These are phyloP conservation scores for Esox masquinongy DNA, from an alignment of 2,797 vertebrate species.

Conservation along the genomic window DNA sequence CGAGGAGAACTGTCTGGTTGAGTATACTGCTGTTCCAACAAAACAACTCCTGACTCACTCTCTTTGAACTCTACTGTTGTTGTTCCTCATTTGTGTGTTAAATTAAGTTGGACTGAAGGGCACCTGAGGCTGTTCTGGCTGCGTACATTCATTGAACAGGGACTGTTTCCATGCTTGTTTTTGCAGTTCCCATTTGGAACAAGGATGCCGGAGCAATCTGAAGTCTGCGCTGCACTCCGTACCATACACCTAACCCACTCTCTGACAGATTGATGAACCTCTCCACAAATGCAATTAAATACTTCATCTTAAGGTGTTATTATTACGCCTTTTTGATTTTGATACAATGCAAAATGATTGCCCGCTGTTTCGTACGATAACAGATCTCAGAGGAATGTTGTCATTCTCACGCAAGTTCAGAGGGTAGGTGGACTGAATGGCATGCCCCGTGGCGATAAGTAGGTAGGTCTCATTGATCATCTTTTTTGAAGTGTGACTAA, in stretches of 20 bases:
- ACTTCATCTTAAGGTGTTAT: background rate
- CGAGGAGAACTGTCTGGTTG: background rate
- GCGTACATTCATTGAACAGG: constrained; percentile 3
- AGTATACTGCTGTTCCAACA: background rate
- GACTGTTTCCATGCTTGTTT: constrained; percentile 35
- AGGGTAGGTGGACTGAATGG: constrained; percentile 28
- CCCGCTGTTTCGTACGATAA: constrained; percentile 30
- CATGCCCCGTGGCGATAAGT: background rate
- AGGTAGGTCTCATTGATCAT: constrained; percentile 42
- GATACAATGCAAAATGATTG: constrained; percentile 28
- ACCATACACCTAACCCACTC: constrained; percentile 28
- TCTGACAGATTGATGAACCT: constrained; percentile 51
- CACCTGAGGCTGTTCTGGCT: constrained; percentile 5
- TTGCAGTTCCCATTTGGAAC: constrained; percentile 17
- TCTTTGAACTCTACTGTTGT: constrained; percentile 18
- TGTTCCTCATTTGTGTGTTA: constrained; percentile 4
- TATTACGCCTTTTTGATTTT: constrained; percentile 24
- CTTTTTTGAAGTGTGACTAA: constrained; percentile 31
- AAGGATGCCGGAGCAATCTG: background rate
- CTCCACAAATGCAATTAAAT: constrained; percentile 52
- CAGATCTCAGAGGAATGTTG: constrained; percentile 40
- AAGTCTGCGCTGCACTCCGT: constrained; percentile 12
- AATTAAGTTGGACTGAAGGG: constrained; percentile 19
- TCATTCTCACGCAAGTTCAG: constrained; percentile 17
- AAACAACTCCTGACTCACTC: background rate